These are phyloP conservation scores for Embidobia sp. DNA, from an alignment of 2,888 invertebrate genomes.

Conservation along the genomic window DNA sequence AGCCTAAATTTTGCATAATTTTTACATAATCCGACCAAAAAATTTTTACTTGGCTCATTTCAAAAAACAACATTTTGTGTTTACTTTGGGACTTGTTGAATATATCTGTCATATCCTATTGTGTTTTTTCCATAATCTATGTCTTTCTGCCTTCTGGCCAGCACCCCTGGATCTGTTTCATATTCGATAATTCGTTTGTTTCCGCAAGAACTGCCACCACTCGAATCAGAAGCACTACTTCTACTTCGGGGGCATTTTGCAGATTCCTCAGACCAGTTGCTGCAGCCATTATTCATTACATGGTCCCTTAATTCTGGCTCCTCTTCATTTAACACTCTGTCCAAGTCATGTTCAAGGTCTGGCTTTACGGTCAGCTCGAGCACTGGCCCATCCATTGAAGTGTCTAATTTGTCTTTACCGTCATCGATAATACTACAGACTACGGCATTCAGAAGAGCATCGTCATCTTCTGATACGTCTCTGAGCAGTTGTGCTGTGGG, in stretches of 20 bases:
- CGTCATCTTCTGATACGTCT: conserved; percentile 56
- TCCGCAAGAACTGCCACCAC: conserved; percentile 73
- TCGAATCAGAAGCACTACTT: conserved; percentile 76
- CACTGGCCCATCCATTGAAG: conserved; percentile 7
- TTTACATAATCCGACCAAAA: no score
- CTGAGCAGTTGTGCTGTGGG: conserved; percentile 38
- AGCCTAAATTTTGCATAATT: no score
- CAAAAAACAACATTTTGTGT: no score
- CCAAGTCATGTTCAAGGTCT: conserved; percentile 42
- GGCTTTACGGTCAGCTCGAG: conserved; percentile 38
- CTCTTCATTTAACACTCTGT: conserved; percentile 42
- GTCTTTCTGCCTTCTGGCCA: conserved; percentile 93
- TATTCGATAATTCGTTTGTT: conserved; percentile 77
- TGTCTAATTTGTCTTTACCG: conserved; percentile 33
- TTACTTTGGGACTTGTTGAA: conserved; percentile 87
- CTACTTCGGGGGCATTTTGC: conserved; percentile 72
- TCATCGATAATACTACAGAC: conserved; percentile 58
- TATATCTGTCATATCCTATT: conserved; percentile 90
- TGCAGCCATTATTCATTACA: conserved; percentile 37
- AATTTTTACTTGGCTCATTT: no score
- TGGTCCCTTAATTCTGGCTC: conserved; percentile 33
- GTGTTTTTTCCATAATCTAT: conserved; percentile 98
- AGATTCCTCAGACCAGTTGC: conserved; percentile 56
- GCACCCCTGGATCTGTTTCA: conserved; percentile 88
- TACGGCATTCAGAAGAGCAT: conserved; percentile 58